Conservation (phyloP, 2,797 vertebrate genomes). For the Sorex maritimensis region DNA sequence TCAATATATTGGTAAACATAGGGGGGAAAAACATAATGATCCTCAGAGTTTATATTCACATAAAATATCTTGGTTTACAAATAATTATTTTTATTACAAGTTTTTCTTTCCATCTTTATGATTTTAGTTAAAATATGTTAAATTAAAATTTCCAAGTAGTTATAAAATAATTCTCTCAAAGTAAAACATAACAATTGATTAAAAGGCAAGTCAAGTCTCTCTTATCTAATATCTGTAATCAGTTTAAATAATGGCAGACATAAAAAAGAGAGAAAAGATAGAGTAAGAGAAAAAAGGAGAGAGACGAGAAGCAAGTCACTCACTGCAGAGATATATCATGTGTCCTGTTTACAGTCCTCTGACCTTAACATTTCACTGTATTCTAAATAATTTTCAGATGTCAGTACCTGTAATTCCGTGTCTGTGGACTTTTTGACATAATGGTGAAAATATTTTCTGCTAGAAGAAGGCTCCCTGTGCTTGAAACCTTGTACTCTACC, state of each 20-base stretch:
- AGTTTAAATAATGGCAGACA: background rate
- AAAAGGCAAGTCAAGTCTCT: background rate
- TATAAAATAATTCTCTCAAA: slow-evolving; percentile 35
- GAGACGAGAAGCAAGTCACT: background rate
- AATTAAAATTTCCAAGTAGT: slow-evolving; percentile 14
- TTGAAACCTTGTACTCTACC: background rate
- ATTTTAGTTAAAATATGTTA: background rate
- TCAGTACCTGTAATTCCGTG: background rate
- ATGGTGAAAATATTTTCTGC: background rate
- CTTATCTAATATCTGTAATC: background rate
- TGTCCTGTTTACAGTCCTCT: background rate
- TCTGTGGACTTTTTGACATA: background rate
- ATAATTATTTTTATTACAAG: background rate
- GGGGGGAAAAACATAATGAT: slow-evolving; percentile 1
- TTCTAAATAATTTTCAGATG: background rate
- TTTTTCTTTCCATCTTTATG: slow-evolving; percentile 21
- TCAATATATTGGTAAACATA: background rate
- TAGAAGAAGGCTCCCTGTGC: background rate
- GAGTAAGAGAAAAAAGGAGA: background rate
- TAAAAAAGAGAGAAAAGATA: background rate
- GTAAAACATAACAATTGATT: background rate
- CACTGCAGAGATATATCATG: background rate
- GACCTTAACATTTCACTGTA: background rate
- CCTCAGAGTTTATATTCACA: background rate
- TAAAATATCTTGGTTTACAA: background rate